These are phyloP conservation scores for Sialia sialis DNA, from an alignment of 2,113 vertebrate genomes.

Conservation along the genomic window DNA sequence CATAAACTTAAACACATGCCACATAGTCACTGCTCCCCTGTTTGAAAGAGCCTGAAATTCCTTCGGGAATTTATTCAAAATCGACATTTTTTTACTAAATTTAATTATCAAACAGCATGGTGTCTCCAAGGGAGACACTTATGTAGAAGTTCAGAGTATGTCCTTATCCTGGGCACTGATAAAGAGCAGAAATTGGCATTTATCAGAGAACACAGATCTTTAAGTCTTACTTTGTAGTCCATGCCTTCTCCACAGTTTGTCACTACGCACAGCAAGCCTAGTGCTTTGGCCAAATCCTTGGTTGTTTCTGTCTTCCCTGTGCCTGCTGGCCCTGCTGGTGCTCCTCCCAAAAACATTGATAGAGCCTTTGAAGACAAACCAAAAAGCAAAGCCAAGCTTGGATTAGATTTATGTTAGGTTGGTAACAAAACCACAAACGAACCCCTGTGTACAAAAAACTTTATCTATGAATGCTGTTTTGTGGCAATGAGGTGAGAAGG, in stretches of 20 bases:
- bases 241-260: constrained; percentile 98
- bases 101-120: not conserved
- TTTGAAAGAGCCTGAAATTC: not conserved
- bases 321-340: constrained; percentile 93
- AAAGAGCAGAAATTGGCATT: not conserved
- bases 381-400: not conserved
- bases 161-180: not conserved
- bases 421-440: not conserved
- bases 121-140: not conserved
- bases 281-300: constrained; percentile 95
- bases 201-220: not conserved
- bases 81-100: not conserved
- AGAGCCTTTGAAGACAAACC: constrained; percentile 78
- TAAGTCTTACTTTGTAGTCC: constrained; percentile 88
- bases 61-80: not conserved
- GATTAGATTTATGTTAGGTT: not conserved
- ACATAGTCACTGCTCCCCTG: not conserved
- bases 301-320: constrained; percentile 97
- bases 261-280: constrained; percentile 93
- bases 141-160: not conserved
- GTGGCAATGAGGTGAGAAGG: not conserved
- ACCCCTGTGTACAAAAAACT: not conserved
- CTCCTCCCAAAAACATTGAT: constrained; percentile 95
- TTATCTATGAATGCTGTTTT: not conserved
- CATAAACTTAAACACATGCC: not conserved